These are phyloP conservation scores for Sogatella furcifera DNA, from an alignment of 1,140 invertebrate genomes.

Conservation along the genomic window DNA sequence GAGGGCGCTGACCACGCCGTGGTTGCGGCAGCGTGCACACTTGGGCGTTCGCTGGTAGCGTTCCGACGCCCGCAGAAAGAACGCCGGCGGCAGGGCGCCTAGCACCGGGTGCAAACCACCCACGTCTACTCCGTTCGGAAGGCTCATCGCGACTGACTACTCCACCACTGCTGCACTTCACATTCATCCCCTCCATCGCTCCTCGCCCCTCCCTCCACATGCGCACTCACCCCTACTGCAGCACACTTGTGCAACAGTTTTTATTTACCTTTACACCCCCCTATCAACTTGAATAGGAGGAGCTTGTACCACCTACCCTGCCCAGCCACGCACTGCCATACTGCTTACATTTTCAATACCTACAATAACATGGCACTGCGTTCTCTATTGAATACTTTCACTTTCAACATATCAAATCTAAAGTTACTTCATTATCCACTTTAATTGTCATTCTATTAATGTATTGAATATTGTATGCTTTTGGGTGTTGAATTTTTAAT, in stretches of 20 bases:
- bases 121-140: neutral
- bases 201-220: neutral
- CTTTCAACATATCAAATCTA: no score
- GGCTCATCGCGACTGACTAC: conserved; percentile 7
- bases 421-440: no score
- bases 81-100: conserved; percentile 62
- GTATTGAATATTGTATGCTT: no score
- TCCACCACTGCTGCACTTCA: neutral
- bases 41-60: conserved; percentile 96
- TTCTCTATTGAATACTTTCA: no score
- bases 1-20: conserved; percentile 94
- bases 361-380: no score
- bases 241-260: conserved; percentile 3
- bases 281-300: neutral
- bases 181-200: neutral
- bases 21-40: conserved; percentile 95
- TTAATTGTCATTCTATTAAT: no score
- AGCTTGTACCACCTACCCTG: no score
- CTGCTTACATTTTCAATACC: no score
- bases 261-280: neutral
- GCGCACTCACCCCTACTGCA: neutral
- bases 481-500: no score
- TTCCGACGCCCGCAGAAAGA: conserved; percentile 77
- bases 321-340: no score
- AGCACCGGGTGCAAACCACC: conserved; percentile 62